Evolutionary conservation across 2,797 vertebrate species (phyloP).

Genomic region (Rhynchonycteris naso): DNA sequence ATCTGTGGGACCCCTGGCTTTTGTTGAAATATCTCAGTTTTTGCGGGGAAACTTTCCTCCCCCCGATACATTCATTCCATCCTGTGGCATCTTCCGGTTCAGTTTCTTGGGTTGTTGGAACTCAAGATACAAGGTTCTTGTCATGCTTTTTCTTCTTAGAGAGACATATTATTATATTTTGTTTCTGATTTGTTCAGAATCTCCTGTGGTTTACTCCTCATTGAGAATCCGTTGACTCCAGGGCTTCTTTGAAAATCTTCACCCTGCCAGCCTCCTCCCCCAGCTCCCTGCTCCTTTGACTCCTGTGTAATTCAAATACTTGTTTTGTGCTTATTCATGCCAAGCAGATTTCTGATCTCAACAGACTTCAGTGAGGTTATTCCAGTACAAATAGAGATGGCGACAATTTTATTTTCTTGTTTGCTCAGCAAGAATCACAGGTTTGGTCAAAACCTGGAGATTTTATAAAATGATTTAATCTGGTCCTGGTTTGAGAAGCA

Average conservation of each 20-base stretch:
- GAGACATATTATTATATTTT: neutral
- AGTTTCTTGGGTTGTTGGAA: neutral
- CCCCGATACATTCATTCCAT: neutral
- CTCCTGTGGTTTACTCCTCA: constrained; percentile 1
- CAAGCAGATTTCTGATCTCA: constrained; percentile 30
- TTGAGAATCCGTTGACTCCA: neutral
- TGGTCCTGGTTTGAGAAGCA: neutral
- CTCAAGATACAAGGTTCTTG: neutral
- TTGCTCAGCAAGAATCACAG: constrained; percentile 15
- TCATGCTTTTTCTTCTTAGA: constrained; percentile 14
- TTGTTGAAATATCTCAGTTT: neutral
- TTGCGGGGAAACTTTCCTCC: neutral
- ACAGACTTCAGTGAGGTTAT: constrained; percentile 18
- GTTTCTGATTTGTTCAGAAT: neutral
- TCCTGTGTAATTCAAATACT: neutral
- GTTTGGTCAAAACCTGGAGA: constrained; percentile 9
- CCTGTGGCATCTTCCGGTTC: neutral
- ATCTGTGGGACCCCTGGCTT: neutral
- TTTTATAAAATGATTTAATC: neutral
- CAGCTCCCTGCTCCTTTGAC: neutral
- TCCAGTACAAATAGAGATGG: constrained; percentile 12
- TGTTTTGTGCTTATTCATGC: neutral
- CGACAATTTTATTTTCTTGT: constrained; percentile 8
- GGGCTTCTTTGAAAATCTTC: neutral
- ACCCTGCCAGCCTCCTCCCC: neutral